phyloP scores from a whole-genome alignment of 2,888 invertebrate genomes.

The Drosophila aldrichi region DNA sequence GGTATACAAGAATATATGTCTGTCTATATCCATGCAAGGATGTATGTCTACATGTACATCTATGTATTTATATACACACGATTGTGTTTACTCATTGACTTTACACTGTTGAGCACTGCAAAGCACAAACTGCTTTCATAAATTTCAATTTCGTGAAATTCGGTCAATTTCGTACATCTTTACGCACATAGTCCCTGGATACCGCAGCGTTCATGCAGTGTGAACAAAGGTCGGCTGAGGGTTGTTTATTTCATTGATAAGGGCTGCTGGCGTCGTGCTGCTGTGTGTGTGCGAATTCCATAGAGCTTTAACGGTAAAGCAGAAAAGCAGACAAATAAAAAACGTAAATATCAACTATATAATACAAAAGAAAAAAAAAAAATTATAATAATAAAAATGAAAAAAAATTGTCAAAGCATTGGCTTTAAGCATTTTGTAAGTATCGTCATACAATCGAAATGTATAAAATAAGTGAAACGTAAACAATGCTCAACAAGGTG shows the following conservation, averaged over 20 bases:
- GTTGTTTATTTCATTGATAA: constrained; percentile 11
- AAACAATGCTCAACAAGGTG: neutral
- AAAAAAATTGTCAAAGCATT: neutral
- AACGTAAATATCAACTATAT: constrained; percentile 10
- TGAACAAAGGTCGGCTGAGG: neutral
- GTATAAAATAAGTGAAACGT: neutral
- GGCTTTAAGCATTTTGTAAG: constrained; percentile 6
- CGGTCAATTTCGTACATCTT: neutral
- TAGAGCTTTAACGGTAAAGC: neutral
- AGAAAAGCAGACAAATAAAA: constrained; percentile 11
- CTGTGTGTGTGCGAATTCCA: neutral
- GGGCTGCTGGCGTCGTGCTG: no score
- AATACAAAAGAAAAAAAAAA: no score
- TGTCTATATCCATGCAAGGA: neutral
- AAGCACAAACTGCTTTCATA: neutral
- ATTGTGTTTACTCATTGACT: no score
- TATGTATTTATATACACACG: neutral
- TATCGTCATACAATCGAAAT: constrained; percentile 6
- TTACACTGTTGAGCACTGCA: neutral
- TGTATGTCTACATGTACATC: neutral
- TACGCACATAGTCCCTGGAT: no score
- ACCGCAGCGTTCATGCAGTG: no score
- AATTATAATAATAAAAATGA: constrained; percentile 2
- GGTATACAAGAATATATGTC: no score
- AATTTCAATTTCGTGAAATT: neutral